These are phyloP conservation scores for Cettia cetti DNA, from an alignment of 2,113 vertebrate species.

Conservation along the genomic window DNA sequence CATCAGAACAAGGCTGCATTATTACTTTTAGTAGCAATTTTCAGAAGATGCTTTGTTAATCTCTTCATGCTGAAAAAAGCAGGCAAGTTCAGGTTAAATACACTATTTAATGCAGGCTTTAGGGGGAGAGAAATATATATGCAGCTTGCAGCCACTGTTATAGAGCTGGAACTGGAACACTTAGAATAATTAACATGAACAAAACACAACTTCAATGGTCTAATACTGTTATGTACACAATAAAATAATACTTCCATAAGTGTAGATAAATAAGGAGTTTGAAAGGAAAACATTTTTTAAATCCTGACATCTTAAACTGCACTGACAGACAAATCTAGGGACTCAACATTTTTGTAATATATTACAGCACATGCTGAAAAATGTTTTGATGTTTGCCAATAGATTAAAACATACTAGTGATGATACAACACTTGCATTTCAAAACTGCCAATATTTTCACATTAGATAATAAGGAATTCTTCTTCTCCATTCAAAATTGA, in stretches of 20 bases:
- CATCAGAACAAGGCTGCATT: not conserved
- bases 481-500: not conserved
- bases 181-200: slow-evolving; percentile 46
- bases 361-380: not conserved
- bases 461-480: not conserved
- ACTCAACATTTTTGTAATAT: not conserved
- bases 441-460: not conserved
- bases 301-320: slow-evolving; percentile 10
- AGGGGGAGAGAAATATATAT: not conserved
- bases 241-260: slow-evolving; percentile 77
- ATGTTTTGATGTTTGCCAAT: not conserved
- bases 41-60: slow-evolving; percentile 17
- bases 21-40: not conserved
- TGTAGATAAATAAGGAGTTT: slow-evolving; percentile 69
- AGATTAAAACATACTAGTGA: not conserved
- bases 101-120: not conserved
- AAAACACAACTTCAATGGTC: slow-evolving; percentile 62
- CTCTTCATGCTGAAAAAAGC: slow-evolving; percentile 31
- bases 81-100: not conserved
- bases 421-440: not conserved
- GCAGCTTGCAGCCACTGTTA: slow-evolving; percentile 3
- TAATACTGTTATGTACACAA: slow-evolving; percentile 85
- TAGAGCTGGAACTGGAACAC: not conserved
- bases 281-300: slow-evolving; percentile 54
- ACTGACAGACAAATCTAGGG: not conserved